A percentile compares a stretch with the other conserved stretches of the same genome.
These are phyloP conservation scores for Sceloporus tristichus DNA, from an alignment of 2,113 vertebrate species.

Conservation along the genomic window DNA sequence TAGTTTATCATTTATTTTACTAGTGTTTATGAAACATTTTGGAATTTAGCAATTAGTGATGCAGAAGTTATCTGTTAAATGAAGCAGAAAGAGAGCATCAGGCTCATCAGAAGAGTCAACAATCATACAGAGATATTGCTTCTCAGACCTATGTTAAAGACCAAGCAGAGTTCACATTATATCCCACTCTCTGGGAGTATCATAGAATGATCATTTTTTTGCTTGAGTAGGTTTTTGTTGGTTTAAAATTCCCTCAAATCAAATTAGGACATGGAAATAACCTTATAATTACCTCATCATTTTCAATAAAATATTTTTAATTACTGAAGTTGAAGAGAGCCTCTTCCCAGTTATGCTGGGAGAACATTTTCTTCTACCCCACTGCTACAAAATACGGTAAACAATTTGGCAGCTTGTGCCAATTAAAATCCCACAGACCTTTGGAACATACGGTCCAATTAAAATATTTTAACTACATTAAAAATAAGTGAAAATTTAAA, in stretches of 20 bases:
- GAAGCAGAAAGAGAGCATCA: slow-evolving; percentile 33
- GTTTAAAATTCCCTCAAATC: slow-evolving; percentile 42
- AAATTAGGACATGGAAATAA: slow-evolving; percentile 54
- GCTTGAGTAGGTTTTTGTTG: slow-evolving; percentile 25
- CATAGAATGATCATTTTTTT: slow-evolving; percentile 36
- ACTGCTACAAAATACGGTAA: slow-evolving; percentile 16
- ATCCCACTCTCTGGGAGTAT: slow-evolving; percentile 22
- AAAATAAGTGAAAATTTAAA: slow-evolving; percentile 69
- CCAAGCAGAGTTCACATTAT: slow-evolving; percentile 13
- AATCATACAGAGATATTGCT: slow-evolving; percentile 23
- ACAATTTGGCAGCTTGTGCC: slow-evolving; percentile 49
- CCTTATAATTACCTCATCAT: slow-evolving; percentile 40
- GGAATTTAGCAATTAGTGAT: slow-evolving; percentile 38
- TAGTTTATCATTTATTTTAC: slow-evolving; percentile 33
- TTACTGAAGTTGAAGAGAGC: slow-evolving; percentile 52
- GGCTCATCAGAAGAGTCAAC: neutral
- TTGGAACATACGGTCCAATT: slow-evolving; percentile 47
- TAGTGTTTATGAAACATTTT: slow-evolving; percentile 35
- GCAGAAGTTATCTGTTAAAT: slow-evolving; percentile 32
- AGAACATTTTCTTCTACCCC: slow-evolving; percentile 38
- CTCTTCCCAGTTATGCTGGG: slow-evolving; percentile 32
- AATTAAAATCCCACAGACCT: slow-evolving; percentile 54
- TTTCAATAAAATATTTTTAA: slow-evolving; percentile 61
- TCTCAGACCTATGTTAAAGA: slow-evolving; percentile 38
- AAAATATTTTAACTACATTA: slow-evolving; percentile 73